Base-by-base conservation (phyloP, 2,888 invertebrate species). In the Philaethria dido region DNA sequence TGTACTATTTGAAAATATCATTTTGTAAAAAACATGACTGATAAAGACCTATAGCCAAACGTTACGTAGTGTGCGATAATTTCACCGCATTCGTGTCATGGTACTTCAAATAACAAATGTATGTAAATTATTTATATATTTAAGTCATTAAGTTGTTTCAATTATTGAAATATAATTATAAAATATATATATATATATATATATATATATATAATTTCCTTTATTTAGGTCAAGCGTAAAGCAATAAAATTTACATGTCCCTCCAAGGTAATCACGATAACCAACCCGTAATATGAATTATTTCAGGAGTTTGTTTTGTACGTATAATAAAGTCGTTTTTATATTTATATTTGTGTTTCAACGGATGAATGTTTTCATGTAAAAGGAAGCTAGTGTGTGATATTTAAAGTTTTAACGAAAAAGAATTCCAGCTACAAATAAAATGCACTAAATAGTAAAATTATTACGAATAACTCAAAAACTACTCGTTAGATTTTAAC, bases 191-290 rank as follows among this genome's bases (percentile, higher is more conserved):
- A n/a, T n/a, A n/a, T n/a, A n/a, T n/a, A n/a, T n/a, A n/a, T n/a
- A n/a, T n/a, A n/a, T n/a, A n/a, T n/a, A n/a, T n/a, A n/a, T n/a
- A 42, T 57, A 16, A 57, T 57, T 42, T 57, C 42, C 57, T 25
- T 25, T 42, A 22, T 57, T 57, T 57, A 8, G 57, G 57, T 57
- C 57, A 57, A 57, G 42, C 25, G 42, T 57, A 57, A 42, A 57
- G 57, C 16, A 57, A 57, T 57, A 57, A 57, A 57, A 42, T 57
- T 4, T 22, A 57, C 20, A 22, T 25, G 22, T 42, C 42, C 57
- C 42, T 57, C 42, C 42, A 57, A 57, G 57, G 57, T 42, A 57
- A 42, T 57, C 42, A 42, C 57, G 57, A 57, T 57, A 57, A 22
- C 4, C 16, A 11, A 33, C 29, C 52, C 29, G 52, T 52, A 33